Conservation (phyloP, 2,113 vertebrate genomes). For the Eleginops maclovinus region DNA sequence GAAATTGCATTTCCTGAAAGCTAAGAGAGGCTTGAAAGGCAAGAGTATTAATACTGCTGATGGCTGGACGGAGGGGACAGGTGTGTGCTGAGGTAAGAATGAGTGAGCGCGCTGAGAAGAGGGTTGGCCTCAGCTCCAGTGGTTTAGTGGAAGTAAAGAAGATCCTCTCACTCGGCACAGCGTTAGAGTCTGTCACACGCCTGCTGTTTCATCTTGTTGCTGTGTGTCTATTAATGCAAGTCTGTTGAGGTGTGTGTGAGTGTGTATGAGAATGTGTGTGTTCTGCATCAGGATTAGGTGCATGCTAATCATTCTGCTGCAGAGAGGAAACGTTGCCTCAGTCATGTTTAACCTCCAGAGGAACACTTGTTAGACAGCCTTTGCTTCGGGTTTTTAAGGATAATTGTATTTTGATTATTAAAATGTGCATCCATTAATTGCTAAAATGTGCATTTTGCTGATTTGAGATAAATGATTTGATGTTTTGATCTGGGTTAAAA, state of each 20-base stretch:
- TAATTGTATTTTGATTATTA: neutral
- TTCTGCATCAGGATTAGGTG: neutral
- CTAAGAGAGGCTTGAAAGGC: too few species aligned
- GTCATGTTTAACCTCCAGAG: neutral
- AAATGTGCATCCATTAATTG: neutral
- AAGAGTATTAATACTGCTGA: constrained; percentile 9
- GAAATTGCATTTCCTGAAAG: neutral
- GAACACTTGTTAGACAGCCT: neutral
- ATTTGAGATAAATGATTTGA: neutral
- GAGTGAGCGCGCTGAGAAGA: neutral
- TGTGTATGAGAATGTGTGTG: neutral
- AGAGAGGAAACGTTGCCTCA: neutral
- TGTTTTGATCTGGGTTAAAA: neutral
- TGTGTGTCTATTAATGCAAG: neutral
- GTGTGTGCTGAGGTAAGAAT: constrained; percentile 32
- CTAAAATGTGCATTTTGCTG: too few species aligned
- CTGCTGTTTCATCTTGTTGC: constrained; percentile 14
- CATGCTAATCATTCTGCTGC: neutral
- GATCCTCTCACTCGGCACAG: neutral
- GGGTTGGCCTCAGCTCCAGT: neutral
- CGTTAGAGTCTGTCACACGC: neutral
- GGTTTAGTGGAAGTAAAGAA: too few species aligned
- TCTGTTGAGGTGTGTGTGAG: neutral
- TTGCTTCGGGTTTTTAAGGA: neutral
- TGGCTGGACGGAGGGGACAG: constrained; percentile 1